A percentile compares a stretch with the other conserved stretches of the same genome.
These are phyloP conservation scores for Turritopsis rubra DNA, from an alignment of 30 jellyfish, hydroid and myxozoan genomes.

Conservation along the genomic window DNA sequence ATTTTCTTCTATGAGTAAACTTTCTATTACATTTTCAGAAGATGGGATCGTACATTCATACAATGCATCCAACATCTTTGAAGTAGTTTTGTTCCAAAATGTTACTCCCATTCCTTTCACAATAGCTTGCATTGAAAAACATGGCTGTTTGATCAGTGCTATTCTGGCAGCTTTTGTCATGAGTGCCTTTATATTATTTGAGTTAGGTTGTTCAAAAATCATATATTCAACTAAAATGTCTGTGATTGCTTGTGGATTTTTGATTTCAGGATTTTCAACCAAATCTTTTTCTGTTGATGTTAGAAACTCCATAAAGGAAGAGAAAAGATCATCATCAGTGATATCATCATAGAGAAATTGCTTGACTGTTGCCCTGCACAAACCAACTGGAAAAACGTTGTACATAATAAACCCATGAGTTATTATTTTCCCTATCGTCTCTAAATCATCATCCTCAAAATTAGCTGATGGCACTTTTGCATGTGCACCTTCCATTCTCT, in stretches of 20 bases:
- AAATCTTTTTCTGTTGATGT: background rate
- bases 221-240: background rate
- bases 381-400: background rate
- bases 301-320: background rate
- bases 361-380: background rate
- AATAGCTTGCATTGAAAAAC: background rate
- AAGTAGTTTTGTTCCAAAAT: background rate
- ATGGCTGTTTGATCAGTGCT: background rate
- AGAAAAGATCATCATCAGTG: background rate
- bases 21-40: background rate
- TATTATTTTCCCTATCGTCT: background rate
- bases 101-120: background rate
- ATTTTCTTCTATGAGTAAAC: background rate
- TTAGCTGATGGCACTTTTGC: background rate
- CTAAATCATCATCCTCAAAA: background rate
- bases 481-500: background rate
- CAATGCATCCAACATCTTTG: background rate
- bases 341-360: background rate
- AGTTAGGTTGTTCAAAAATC: background rate
- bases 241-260: background rate
- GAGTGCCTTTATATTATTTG: background rate
- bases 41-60: conserved; percentile 1
- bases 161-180: background rate
- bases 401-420: background rate
- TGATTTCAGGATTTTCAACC: background rate